These are phyloP conservation scores for Cryptus viduatorius DNA, from an alignment of 2,888 invertebrate species.

Conservation along the genomic window DNA sequence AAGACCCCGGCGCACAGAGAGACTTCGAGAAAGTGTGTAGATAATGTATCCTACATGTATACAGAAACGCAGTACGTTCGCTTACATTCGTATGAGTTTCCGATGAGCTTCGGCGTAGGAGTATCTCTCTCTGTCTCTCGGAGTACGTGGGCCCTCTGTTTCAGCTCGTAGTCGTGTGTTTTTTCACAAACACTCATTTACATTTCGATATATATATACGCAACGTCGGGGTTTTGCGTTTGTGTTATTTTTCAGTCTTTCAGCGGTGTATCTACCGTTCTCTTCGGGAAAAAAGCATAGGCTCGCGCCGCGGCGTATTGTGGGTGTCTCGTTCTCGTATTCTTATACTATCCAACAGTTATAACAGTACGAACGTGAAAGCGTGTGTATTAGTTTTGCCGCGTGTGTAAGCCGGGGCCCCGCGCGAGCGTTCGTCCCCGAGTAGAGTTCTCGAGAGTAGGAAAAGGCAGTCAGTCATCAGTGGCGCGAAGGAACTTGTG, in stretches of 20 bases:
- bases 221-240: neutral
- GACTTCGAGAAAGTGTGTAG: conserved; percentile 18
- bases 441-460: conserved; percentile 59
- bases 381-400: conserved; percentile 16
- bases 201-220: neutral
- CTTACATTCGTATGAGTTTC: neutral
- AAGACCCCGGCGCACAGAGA: conserved; percentile 41
- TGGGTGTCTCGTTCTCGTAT: neutral
- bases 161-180: neutral
- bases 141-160: conserved; percentile 3
- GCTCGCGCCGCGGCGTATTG: conserved; percentile 43
- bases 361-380: neutral
- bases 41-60: conserved; percentile 23
- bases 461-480: conserved; percentile 67
- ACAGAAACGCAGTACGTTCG: neutral
- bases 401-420: conserved; percentile 1
- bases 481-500: conserved; percentile 61
- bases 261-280: neutral
- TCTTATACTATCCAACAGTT: neutral
- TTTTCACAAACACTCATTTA: conserved; percentile 14
- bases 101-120: conserved; percentile 59
- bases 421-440: conserved; percentile 40
- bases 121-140: conserved; percentile 25
- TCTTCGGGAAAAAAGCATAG: neutral
- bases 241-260: conserved; percentile 15